Conservation (phyloP, 64 coral and sea anemone genomes). For the Montipora capricornis region DNA sequence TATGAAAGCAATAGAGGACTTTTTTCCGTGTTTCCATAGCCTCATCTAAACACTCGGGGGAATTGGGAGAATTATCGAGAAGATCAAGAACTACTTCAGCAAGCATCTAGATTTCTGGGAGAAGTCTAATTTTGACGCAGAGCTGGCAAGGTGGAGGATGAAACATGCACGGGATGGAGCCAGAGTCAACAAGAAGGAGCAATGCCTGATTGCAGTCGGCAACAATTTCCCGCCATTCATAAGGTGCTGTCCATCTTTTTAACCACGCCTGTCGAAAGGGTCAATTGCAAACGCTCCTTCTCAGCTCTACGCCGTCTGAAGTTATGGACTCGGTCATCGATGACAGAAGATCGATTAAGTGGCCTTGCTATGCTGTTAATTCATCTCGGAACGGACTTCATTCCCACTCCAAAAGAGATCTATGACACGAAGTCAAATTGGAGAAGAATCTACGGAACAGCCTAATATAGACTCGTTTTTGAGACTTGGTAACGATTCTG, state of each 20-base stretch:
- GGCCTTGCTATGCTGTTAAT: constrained; percentile 51
- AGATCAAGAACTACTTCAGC: constrained; percentile 46
- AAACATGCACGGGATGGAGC: constrained; percentile 37
- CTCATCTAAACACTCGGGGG: too few relatives aligned
- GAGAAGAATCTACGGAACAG: not conserved
- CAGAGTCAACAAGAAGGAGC: constrained; percentile 41
- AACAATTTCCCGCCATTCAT: constrained; percentile 57
- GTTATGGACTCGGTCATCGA: constrained; percentile 26
- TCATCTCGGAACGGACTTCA: constrained; percentile 40
- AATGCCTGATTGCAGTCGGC: constrained; percentile 50
- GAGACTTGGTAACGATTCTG: too few relatives aligned
- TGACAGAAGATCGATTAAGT: constrained; percentile 55
- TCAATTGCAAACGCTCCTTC: constrained; percentile 48
- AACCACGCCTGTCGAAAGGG: constrained; percentile 35
- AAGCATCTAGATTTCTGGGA: constrained; percentile 52
- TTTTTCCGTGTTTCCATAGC: too few relatives aligned
- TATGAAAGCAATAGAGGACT: too few relatives aligned
- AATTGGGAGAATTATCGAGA: not conserved
- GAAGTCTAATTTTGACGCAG: constrained; percentile 51
- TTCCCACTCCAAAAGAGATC: constrained; percentile 33
- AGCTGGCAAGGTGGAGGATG: constrained; percentile 64
- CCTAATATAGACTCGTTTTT: too few relatives aligned
- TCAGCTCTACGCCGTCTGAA: constrained; percentile 55
- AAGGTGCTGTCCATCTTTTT: constrained; percentile 53
- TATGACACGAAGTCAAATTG: constrained; percentile 13